phyloP scores from a whole-genome alignment of 2,113 vertebrate species.

The Saimiri boliviensis region DNA sequence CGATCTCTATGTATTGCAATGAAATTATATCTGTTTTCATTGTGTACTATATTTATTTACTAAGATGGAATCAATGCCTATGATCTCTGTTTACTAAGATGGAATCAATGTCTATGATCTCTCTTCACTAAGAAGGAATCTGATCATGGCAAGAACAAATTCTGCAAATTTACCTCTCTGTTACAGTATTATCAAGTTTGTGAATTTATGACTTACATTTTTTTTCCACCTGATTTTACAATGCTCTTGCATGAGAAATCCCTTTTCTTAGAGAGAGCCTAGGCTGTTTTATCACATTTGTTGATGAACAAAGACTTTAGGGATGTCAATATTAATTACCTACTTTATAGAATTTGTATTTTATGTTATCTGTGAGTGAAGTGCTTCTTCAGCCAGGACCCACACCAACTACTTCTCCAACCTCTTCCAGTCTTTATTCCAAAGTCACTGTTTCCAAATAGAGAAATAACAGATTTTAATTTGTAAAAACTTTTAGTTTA shows the following conservation, averaged over 20 bases:
- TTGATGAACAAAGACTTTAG: background rate
- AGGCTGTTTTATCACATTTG: background rate
- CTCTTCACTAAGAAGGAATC: background rate
- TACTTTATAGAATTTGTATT: background rate
- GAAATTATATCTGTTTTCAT: background rate
- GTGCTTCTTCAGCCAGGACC: too few species aligned
- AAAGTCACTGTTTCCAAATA: background rate
- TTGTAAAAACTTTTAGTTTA: background rate
- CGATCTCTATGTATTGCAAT: background rate
- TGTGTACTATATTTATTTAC: background rate
- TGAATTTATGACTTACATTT: background rate
- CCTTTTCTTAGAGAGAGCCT: background rate
- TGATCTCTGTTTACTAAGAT: background rate
- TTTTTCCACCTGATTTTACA: background rate
- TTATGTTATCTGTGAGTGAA: background rate
- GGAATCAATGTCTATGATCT: background rate
- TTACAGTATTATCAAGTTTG: background rate
- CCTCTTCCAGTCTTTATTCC: background rate
- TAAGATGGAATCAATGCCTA: background rate
- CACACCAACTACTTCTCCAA: background rate
- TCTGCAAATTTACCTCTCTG: background rate
- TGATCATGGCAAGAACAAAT: background rate
- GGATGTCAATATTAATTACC: background rate
- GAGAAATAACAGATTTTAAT: background rate
- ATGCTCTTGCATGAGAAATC: background rate